Evolutionary conservation across 2,888 invertebrate species (phyloP), one percentile per base, ranked within the genome.

Genomic region (Dicycla oo): DNA sequence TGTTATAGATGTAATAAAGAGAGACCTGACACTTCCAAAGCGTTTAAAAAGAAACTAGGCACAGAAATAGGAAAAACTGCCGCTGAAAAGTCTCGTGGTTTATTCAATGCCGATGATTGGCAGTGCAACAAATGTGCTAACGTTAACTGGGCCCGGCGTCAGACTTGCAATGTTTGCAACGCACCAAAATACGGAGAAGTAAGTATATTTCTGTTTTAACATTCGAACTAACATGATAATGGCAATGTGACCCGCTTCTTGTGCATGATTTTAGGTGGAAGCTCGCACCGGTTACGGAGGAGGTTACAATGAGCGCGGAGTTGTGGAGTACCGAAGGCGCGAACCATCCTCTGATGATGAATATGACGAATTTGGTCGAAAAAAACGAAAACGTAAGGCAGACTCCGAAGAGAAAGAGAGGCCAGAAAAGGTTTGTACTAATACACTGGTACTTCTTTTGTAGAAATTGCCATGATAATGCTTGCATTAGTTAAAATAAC

Each of bases 91-190:
- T 99, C 99, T 88, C 97, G 99, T 86, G 99, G 99, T n/a, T 96
- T 99, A 75, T 97, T 97, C 93, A 99, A 99, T 94, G 99, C 99
- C 51, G 99, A 99, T 93, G 99, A 99, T 94, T 99, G 99, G 99
- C 99, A 99, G 91, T 99, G 99, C 94, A 99, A 98, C 94, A 99
- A 99, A 93, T 99, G 99, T 96, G 99, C 99, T n/a, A 99, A 99
- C 94, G 99, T 99, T 18, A 99, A 99, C 94, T 99, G 99, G 99
- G 99, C 99, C 38, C 97, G 99, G 80, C 97, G 99, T 69, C 98
- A 98, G 89, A 98, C 98, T 69, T 99, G 99, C 95, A 99, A 99
- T 94, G 98, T 99, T 96, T 99, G 99, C 94, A 99, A 99, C 96
- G 99, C 99, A 7, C 99, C 99, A 0, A 99, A 99, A 94, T 98